A percentile compares a stretch with the other conserved stretches of the same genome.
Conservation (phyloP, 1,140 invertebrate genomes). For the Chelonus insularis region DNA sequence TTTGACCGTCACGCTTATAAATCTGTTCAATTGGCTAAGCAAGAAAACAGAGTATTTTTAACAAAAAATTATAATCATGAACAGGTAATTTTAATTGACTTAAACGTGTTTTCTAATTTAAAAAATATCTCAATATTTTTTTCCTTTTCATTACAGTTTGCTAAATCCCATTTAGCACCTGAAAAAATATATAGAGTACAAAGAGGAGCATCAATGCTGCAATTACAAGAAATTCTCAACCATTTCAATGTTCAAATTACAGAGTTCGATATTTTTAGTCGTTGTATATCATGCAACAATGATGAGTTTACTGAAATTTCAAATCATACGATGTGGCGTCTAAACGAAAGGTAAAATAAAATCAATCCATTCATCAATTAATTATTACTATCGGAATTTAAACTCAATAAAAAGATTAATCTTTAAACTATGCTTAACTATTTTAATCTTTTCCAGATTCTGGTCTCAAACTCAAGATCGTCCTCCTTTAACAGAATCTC, state of each 20-base stretch:
- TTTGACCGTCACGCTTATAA: conserved; percentile 58
- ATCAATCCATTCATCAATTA: background rate
- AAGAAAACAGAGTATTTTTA: conserved; percentile 64
- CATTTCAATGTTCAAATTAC: conserved; percentile 67
- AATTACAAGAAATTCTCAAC: conserved; percentile 65
- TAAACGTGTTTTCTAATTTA: background rate
- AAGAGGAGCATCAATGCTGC: conserved; percentile 53
- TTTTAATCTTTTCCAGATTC: conserved; percentile 31
- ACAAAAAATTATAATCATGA: conserved; percentile 60
- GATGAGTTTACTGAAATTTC: conserved; percentile 62
- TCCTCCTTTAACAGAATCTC: background rate
- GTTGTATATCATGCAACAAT: conserved; percentile 70
- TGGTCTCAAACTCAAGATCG: conserved; percentile 23
- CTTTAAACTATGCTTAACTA: too few relatives aligned
- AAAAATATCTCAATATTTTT: conserved; percentile 10
- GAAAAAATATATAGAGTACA: conserved; percentile 62
- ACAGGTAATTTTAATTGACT: conserved; percentile 41
- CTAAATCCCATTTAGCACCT: conserved; percentile 49
- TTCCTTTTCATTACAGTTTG: conserved; percentile 50
- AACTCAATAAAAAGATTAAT: background rate
- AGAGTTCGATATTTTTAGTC: conserved; percentile 67
- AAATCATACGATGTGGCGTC: conserved; percentile 53
- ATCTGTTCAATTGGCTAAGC: conserved; percentile 57
- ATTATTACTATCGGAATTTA: background rate
- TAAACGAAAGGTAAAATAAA: conserved; percentile 40